phyloP scores from a whole-genome alignment of 2,113 vertebrate genomes.

The Phaetusa simplex region DNA sequence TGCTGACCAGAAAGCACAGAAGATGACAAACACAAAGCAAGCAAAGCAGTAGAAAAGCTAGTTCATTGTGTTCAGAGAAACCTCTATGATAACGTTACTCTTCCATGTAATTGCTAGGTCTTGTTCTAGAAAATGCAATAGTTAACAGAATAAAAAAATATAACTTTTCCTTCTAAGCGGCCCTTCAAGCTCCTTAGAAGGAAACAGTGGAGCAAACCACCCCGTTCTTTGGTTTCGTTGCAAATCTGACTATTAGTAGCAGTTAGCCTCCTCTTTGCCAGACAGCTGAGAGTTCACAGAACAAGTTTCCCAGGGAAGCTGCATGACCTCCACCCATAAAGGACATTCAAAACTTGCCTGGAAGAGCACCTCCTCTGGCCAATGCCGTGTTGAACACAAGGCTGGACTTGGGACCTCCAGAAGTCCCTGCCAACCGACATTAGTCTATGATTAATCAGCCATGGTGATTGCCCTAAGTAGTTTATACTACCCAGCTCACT shows the following conservation, averaged over 20 bases:
- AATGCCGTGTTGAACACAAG: accelerated
- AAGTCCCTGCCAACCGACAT: background rate
- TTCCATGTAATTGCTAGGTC: background rate
- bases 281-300: background rate
- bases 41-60: background rate
- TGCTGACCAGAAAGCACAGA: background rate
- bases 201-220: background rate
- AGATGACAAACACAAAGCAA: background rate
- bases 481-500: background rate
- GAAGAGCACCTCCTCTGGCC: background rate
- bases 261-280: background rate
- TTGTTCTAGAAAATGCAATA: background rate
- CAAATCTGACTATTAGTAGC: background rate
- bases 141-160: background rate
- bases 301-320: background rate
- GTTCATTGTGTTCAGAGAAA: background rate
- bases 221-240: background rate
- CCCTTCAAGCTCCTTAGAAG: background rate
- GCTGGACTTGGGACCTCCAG: background rate
- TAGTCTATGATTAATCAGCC: background rate
- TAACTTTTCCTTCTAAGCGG: background rate
- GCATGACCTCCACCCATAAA: background rate
- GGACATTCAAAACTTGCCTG: background rate
- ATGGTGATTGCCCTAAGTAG: accelerated
- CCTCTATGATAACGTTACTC: background rate